Evolutionary conservation across 2,888 invertebrate species (phyloP), one percentile per base, ranked within the genome.

Genomic region (Monopis laevigella): DNA sequence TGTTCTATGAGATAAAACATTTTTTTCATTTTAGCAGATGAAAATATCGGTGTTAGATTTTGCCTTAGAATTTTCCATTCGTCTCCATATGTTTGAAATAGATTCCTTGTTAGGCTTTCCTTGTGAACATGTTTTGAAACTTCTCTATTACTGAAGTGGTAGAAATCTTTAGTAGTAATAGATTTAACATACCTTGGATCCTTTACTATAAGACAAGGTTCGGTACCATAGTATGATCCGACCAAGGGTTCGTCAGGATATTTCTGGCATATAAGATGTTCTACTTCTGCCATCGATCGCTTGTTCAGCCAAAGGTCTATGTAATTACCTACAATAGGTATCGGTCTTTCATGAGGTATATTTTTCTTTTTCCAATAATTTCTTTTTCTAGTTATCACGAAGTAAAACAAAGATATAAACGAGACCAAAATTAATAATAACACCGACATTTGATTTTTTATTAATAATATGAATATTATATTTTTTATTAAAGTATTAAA

Each of bases 1-100:
- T 50, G 46, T 10, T 51, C 47, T 13, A 55, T 50, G n/a, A 55
- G 39, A 34, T 46, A 44, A 36, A 54, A 56, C 53, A 56, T 55
- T 17, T 44, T 49, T 40, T 45, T 49, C 46, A 48, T 45, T 35
- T 42, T 48, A 1, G 48, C 44, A 2, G 50, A 46, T 1, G 54
- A 45, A 18, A 51, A 53, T 2, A 52, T 40, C 0, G 54, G 51
- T 4, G 49, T 53, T 12, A 54, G 12, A 28, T 48, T 51, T 32
- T 53, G 53, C 4, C 54, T 44, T 3, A 52, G 26, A 0, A 52
- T 43, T 36, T 48, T 52, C 54, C 54, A 54, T 7, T 44, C 29
- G 40, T 48, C 42, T 4, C 48, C 50, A 14, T 41, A 41, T 2
- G 43, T 39, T 34, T 41, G 42, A 18, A 48, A 47, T n/a, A 50